phyloP scores from a whole-genome alignment of 2,888 invertebrate genomes.

The Carpatolechia fugitivella region DNA sequence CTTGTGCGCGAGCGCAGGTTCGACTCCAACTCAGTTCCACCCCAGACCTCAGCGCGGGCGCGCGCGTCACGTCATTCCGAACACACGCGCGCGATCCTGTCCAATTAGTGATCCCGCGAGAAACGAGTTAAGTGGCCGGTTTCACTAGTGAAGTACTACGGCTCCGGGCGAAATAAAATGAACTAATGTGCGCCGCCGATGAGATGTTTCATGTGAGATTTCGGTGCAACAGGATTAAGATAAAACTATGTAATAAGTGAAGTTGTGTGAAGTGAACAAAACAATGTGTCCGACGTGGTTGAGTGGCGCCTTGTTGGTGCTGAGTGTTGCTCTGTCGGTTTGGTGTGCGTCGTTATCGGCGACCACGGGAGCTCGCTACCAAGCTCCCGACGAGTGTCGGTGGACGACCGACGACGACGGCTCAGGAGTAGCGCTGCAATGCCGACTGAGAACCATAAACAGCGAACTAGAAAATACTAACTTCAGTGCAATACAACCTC shows the following conservation, averaged over 20 bases:
- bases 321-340: constrained; percentile 60
- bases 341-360: constrained; percentile 72
- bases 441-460: constrained; percentile 87
- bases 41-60: constrained; percentile 70
- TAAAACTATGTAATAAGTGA: constrained; percentile 72
- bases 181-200: constrained; percentile 53
- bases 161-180: constrained; percentile 54
- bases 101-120: constrained; percentile 77
- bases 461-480: constrained; percentile 90
- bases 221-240: constrained; percentile 58
- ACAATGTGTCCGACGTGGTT: constrained; percentile 69
- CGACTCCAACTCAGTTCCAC: constrained; percentile 72
- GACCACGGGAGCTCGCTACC: constrained; percentile 81
- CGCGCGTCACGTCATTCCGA: constrained; percentile 56
- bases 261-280: constrained; percentile 49
- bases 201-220: constrained; percentile 57
- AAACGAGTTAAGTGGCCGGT: constrained; percentile 77
- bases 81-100: constrained; percentile 62
- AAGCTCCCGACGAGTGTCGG: constrained; percentile 90
- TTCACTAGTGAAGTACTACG: constrained; percentile 61
- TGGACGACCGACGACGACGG: constrained; percentile 86
- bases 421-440: constrained; percentile 85
- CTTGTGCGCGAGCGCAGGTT: constrained; percentile 81
- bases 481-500: constrained; percentile 90
- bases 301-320: constrained; percentile 61